Evolutionary conservation across 1,140 invertebrate species (phyloP).

Genomic region (Leptonema lineaticorne): DNA sequence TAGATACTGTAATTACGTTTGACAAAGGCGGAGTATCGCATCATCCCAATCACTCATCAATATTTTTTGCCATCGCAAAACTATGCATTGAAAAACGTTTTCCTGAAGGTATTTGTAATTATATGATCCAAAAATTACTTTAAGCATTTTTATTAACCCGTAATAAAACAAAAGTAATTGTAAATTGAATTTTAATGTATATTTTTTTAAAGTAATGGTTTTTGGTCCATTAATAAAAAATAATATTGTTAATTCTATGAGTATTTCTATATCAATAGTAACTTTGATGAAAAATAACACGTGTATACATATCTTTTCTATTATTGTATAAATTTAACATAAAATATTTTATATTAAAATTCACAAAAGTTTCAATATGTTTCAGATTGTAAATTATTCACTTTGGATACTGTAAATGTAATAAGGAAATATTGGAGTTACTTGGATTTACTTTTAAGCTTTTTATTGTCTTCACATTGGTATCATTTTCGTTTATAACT

Average conservation of each 20-base stretch:
- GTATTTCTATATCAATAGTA: no score
- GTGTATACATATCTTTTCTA: not conserved
- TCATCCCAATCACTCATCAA: conserved; percentile 85
- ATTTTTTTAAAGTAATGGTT: no score
- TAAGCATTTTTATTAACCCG: no score
- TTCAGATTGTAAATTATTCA: conserved; percentile 78
- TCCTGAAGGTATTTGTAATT: conserved; percentile 58
- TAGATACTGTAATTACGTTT: conserved; percentile 88
- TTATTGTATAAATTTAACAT: conserved; percentile 10
- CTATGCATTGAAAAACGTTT: conserved; percentile 73
- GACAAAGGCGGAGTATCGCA: conserved; percentile 87
- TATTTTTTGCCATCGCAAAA: conserved; percentile 76
- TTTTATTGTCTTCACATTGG: conserved; percentile 72
- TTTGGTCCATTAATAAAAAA: no score
- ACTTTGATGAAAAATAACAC: not conserved
- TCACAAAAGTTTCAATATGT: no score
- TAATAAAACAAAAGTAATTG: no score
- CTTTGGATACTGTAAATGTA: conserved; percentile 80
- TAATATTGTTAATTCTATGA: no score
- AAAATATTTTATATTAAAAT: conserved; percentile 1
- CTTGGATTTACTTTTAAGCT: conserved; percentile 79
- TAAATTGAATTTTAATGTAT: no score
- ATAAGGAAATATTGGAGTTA: conserved; percentile 84
- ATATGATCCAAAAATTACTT: no score
- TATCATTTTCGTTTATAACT: conserved; percentile 47